Percentiles rank a stretch among this genome's conserved stretches.
phyloP scores from a whole-genome alignment of 2,113 vertebrate species.

The Empidonax traillii region DNA sequence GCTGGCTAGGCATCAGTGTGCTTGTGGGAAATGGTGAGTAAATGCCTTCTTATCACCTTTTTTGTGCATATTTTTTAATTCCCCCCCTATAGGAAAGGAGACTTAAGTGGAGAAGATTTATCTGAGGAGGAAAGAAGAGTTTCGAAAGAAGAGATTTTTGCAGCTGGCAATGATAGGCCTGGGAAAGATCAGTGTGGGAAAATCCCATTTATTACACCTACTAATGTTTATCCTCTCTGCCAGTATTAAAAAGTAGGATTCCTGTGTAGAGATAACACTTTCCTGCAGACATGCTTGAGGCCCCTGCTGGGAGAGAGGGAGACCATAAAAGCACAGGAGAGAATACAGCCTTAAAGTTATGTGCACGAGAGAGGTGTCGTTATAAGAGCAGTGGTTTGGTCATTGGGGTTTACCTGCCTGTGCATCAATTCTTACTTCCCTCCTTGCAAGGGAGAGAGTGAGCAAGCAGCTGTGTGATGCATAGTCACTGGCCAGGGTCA shows the following conservation, averaged over 20 bases:
- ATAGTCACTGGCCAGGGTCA: neutral
- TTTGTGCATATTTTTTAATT: neutral
- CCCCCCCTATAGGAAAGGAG: neutral
- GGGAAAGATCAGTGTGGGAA: neutral
- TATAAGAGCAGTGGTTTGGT: neutral
- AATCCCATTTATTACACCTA: neutral
- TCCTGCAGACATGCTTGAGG: neutral
- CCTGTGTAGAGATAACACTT: neutral
- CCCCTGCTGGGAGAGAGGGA: neutral
- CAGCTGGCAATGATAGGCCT: neutral
- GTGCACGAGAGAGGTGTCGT: neutral
- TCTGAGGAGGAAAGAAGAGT: neutral
- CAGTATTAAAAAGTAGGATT: neutral
- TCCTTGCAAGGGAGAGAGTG: neutral
- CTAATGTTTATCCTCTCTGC: neutral
- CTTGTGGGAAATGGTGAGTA: neutral
- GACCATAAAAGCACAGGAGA: neutral
- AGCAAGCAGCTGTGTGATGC: neutral
- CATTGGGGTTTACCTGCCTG: neutral
- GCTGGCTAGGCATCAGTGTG: neutral
- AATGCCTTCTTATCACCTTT: neutral
- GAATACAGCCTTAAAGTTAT: neutral
- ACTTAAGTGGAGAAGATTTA: neutral
- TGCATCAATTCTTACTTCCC: neutral
- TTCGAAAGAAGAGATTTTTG: neutral